These are phyloP conservation scores for Alcedo quadribrachys DNA, from an alignment of 2,797 vertebrate species.

Conservation along the genomic window DNA sequence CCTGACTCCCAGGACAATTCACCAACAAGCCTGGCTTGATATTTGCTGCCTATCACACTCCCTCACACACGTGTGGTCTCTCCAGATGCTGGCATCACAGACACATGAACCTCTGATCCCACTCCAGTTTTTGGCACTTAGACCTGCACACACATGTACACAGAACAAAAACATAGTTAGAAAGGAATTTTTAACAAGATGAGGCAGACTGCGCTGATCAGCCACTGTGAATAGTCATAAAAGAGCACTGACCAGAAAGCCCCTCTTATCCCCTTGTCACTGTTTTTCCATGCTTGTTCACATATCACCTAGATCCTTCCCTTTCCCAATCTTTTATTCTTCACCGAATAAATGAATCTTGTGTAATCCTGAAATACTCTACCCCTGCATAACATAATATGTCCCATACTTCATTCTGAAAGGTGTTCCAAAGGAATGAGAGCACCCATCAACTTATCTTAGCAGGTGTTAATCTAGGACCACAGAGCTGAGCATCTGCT, in stretches of 20 bases:
- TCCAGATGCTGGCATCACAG: background rate
- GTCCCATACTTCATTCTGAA: background rate
- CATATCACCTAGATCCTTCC: background rate
- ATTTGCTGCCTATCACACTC: background rate
- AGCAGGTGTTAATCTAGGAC: background rate
- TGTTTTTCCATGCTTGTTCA: background rate
- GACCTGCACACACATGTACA: rapidly evolving
- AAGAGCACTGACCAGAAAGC: background rate
- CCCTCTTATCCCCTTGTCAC: background rate
- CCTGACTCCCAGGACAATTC: background rate
- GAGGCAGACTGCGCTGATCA: background rate
- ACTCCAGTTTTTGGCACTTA: background rate
- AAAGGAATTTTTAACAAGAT: background rate
- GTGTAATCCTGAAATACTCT: background rate
- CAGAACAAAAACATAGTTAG: background rate
- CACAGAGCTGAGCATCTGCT: background rate
- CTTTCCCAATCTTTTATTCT: background rate
- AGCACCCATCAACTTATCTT: background rate
- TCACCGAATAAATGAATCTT: background rate
- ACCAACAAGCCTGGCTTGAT: background rate
- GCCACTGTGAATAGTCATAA: rapidly evolving
- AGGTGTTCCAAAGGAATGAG: background rate
- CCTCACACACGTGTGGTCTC: background rate
- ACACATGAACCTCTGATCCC: background rate
- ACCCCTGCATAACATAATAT: background rate